Evolutionary conservation across 2,888 invertebrate genomes (phyloP).

Genomic region (Panopea generosa): DNA sequence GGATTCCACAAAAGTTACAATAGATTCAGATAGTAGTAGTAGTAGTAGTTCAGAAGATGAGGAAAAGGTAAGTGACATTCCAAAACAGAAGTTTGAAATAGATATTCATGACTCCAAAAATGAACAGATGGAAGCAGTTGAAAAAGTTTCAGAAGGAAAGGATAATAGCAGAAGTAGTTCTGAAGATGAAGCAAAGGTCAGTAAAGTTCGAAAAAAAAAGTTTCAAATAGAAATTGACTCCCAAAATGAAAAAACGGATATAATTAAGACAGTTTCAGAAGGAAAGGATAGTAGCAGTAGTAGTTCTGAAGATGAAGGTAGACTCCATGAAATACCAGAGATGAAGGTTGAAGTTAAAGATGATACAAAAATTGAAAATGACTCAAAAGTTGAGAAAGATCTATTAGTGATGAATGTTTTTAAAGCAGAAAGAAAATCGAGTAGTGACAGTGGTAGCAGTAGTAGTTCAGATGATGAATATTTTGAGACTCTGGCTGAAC

Average conservation of each 20-base stretch:
- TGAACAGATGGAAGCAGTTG: background rate
- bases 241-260: background rate
- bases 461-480: constrained; percentile 33
- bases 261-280: background rate
- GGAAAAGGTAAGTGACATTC: background rate
- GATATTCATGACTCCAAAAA: background rate
- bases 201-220: background rate
- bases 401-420: background rate
- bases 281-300: constrained; percentile 17
- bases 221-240: background rate
- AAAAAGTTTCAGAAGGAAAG: too few relatives aligned
- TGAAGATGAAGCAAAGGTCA: background rate
- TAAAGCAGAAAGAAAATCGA: background rate
- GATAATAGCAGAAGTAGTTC: background rate
- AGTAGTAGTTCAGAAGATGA: constrained; percentile 5
- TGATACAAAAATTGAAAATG: background rate
- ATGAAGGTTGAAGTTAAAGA: background rate
- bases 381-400: too few relatives aligned
- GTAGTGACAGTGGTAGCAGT: constrained; percentile 29
- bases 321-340: too few relatives aligned
- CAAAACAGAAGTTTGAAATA: background rate
- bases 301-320: constrained; percentile 7
- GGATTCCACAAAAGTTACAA: background rate
- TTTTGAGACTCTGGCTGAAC: constrained; percentile 25
- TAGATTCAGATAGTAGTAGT: background rate